Base-by-base conservation (phyloP, 2,797 vertebrate species). In the Picus viridis region DNA sequence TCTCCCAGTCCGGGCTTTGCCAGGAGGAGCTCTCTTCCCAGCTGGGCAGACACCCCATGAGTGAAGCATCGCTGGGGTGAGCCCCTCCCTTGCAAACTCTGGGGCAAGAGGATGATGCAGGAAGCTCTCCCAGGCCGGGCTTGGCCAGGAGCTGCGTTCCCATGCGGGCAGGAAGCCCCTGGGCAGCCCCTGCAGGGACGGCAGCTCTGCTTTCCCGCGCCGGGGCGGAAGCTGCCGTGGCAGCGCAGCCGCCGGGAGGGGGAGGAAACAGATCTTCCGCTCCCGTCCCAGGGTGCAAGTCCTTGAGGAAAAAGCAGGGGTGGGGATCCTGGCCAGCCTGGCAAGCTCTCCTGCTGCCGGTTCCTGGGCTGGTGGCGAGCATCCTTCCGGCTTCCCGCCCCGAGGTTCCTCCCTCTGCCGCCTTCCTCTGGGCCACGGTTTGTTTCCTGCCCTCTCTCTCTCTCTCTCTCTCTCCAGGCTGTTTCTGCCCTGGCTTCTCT, bases 251-350 rank as follows among this genome's bases (percentile, higher is more conserved):
- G 63, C 53, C 86, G 91, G 92, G 75, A 82, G 3, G 2, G 88
- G 89, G 88, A 94, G 94, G 92, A 96, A 97, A 96, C 89, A 96
- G 90, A 78, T 47, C 84, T 96, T 93, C 92, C 81, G 74, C 41
- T 96, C 84, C 73, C 19, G 4, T 84, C 95, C 65, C 85, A 29
- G 1, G 2, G 20, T 58, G 54, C 8, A 3, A 57, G 34, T 61
- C 72, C 90, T 81, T 29, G 74, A 95, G 94, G 94, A 93, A 88
- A 93, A 82, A 81, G 83, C 90, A 89, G 68, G 90, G 92, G 58
- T 41, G 83, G 82, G 54, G 83, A 51, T 34, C 41, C 45, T 20
- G 67, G 69, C 3, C 43, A 72, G 45, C 43, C 7, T 2, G 7
- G 39, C 30, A 65, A 36, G 83, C 62, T 83, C 32, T 30, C 0